phyloP scores from a whole-genome alignment of 1,140 invertebrate genomes.

The Bombyx mandarina region DNA sequence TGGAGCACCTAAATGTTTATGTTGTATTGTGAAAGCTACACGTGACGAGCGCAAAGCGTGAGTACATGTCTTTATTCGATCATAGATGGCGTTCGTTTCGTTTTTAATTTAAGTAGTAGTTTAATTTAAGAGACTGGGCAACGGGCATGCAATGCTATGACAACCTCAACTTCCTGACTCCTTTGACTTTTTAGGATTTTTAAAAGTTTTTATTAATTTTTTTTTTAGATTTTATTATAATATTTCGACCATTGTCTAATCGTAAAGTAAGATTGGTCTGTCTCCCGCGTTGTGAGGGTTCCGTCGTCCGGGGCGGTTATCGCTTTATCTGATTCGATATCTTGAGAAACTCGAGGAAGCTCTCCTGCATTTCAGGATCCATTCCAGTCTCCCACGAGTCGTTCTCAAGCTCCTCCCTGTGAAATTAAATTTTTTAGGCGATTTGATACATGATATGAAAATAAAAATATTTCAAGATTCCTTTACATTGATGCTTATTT shows the following conservation, averaged over 20 bases:
- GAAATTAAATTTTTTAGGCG: constrained; percentile 13
- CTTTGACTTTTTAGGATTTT: constrained; percentile 41
- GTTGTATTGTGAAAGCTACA: too few relatives aligned
- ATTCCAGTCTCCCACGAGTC: constrained; percentile 67
- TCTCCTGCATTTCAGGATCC: constrained; percentile 65
- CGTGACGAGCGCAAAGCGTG: too few relatives aligned
- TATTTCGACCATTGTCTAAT: constrained; percentile 23
- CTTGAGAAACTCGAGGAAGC: constrained; percentile 66
- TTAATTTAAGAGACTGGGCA: too few relatives aligned
- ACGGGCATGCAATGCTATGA: neutral
- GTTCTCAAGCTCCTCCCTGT: constrained; percentile 62
- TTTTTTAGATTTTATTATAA: constrained; percentile 24
- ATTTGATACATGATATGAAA: too few relatives aligned
- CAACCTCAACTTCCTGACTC: neutral
- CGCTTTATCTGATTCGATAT: constrained; percentile 69
- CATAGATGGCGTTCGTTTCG: neutral
- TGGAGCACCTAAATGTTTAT: constrained; percentile 1
- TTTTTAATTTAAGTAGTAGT: neutral
- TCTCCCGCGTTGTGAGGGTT: constrained; percentile 22
- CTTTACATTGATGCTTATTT: too few relatives aligned
- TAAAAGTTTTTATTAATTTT: constrained; percentile 48
- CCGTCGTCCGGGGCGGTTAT: constrained; percentile 34
- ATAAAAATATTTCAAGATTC: too few relatives aligned
- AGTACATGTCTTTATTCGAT: too few relatives aligned
- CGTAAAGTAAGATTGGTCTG: constrained; percentile 31